phyloP scores from a whole-genome alignment of 2,797 vertebrate genomes.

The Bucorvus abyssinicus region DNA sequence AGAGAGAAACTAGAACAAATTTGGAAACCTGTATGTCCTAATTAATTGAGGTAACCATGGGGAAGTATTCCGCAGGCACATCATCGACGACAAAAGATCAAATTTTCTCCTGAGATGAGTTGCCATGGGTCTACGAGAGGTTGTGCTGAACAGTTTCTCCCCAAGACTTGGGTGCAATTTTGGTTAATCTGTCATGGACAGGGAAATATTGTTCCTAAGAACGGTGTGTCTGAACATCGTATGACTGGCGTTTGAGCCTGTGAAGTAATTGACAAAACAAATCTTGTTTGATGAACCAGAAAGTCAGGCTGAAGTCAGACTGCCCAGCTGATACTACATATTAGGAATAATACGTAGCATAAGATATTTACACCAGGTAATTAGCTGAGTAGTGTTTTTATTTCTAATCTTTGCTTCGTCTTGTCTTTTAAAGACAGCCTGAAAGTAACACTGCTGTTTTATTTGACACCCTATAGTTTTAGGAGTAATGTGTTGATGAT shows the following conservation, averaged over 20 bases:
- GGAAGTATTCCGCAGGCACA: background rate
- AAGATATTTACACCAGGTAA: background rate
- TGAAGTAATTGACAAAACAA: background rate
- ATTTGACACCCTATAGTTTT: background rate
- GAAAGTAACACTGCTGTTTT: background rate
- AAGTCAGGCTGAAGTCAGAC: background rate
- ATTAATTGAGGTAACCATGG: background rate
- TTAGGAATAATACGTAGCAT: background rate
- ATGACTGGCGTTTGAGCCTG: background rate
- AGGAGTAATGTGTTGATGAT: background rate
- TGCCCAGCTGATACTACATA: background rate
- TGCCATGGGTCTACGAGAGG: background rate
- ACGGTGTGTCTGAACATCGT: background rate
- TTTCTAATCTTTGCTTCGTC: background rate
- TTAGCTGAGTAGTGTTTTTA: background rate
- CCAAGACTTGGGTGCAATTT: background rate
- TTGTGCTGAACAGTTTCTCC: background rate
- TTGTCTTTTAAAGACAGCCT: background rate
- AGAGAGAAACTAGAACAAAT: background rate
- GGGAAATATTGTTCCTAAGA: background rate
- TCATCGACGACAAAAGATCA: background rate
- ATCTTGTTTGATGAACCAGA: background rate
- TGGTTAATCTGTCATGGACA: background rate
- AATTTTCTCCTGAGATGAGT: background rate
- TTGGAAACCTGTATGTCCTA: background rate